These are phyloP conservation scores for Hirtodrosophila histrioides DNA, from an alignment of 2,888 invertebrate species.

Conservation along the genomic window DNA sequence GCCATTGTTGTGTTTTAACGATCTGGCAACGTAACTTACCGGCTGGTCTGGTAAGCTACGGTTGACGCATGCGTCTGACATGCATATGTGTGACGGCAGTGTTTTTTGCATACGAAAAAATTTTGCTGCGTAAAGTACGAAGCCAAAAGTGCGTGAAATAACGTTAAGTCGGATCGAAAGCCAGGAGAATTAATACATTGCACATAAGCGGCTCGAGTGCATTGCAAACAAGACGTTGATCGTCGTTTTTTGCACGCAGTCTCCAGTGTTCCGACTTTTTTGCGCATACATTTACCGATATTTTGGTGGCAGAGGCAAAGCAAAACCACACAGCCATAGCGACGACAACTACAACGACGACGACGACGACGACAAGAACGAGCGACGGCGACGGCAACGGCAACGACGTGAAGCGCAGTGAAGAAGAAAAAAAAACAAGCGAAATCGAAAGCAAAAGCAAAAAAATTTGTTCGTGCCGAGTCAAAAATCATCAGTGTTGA, in stretches of 20 bases:
- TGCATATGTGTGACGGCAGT: slow-evolving; percentile 48
- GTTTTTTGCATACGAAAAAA: slow-evolving; percentile 66
- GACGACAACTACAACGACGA: slow-evolving; percentile 13
- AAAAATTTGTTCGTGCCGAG: slow-evolving; percentile 23
- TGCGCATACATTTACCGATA: slow-evolving; percentile 69
- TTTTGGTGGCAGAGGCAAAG: slow-evolving; percentile 50
- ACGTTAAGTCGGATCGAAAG: slow-evolving; percentile 39
- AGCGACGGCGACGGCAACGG: slow-evolving; percentile 30
- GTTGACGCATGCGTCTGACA: slow-evolving; percentile 50
- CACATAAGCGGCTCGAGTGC: slow-evolving; percentile 37
- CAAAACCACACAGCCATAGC: slow-evolving; percentile 18
- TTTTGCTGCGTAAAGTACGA: slow-evolving; percentile 49
- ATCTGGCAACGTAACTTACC: slow-evolving; percentile 29
- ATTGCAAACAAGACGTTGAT: slow-evolving; percentile 66
- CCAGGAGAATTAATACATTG: slow-evolving; percentile 31
- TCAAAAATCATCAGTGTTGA: slow-evolving; percentile 36
- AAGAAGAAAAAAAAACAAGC: slow-evolving; percentile 53
- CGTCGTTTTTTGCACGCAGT: slow-evolving; percentile 63
- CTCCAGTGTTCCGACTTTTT: slow-evolving; percentile 53
- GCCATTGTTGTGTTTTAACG: not conserved
- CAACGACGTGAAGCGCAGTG: slow-evolving; percentile 44
- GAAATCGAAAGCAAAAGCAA: slow-evolving; percentile 61
- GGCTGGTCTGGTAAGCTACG: slow-evolving; percentile 45
- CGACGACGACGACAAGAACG: slow-evolving; percentile 44
- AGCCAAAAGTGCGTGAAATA: slow-evolving; percentile 56